Evolutionary conservation across 2,888 invertebrate genomes (phyloP), one percentile per base, ranked within the genome.

Genomic region (Lycaena phlaeas): DNA sequence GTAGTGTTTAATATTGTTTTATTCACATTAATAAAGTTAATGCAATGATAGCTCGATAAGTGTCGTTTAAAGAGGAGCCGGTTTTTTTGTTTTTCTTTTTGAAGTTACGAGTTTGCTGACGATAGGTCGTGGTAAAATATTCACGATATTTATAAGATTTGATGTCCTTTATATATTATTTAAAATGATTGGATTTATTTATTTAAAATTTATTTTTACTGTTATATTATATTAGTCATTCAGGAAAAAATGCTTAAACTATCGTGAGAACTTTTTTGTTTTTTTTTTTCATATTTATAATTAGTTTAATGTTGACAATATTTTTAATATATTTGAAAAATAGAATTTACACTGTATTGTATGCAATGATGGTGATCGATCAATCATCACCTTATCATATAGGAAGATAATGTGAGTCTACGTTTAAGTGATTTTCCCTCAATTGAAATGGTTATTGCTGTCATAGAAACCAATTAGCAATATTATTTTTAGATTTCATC

Each of bases 11-110:
- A 31, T 41, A 40, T 40, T 44, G 30, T 39, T 44, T 43, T 42
- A 54, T 54, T 51, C 38, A 37, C 14, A 47, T 29, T n/a, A 3
- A 14, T 17, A 14, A 5, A 22, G 14, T n/a, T 26, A 11, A 9
- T 17, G 14, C 25, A 12, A 11, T 10, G 1, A 45, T 51, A 43
- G n/a, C n/a, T n/a, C n/a, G n/a, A 38, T 38, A 48, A 48, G 42
- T 46, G 40, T 44, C 43, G 49, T 48, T 41, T 51, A 51, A 37
- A 27, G 40, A 44, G 55, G 57, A 62, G 61, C 64, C 60, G 64
- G 63, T 63, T 60, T 58, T n/a, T n/a, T 57, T 49, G 26, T 38
- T 58, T 56, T 52, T 54, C 50, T 56, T 51, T 57, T 61, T 60
- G 56, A 51, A 52, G 55, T 52, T 51, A 53, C 49, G 51, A 58